A percentile compares a stretch with the other conserved stretches of the same genome.
phyloP scores from a whole-genome alignment of 2,797 vertebrate species.

The Siniperca obscura region DNA sequence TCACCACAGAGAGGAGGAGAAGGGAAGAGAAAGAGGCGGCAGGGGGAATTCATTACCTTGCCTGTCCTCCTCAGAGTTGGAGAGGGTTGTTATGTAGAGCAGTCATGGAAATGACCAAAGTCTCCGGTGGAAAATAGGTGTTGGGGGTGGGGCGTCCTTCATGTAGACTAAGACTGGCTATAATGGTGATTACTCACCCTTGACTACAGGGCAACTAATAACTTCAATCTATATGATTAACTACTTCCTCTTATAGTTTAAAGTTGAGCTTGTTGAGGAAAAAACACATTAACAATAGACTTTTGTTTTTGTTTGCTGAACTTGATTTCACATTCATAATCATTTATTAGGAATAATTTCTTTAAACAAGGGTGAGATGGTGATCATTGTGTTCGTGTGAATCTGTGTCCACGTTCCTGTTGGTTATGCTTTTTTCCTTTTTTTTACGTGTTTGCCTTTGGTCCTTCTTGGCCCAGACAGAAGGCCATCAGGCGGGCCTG shows the following conservation, averaged over 20 bases:
- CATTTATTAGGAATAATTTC: not conserved
- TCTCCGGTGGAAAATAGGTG: conserved; percentile 71
- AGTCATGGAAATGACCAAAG: conserved; percentile 78
- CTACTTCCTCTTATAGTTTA: conserved; percentile 51
- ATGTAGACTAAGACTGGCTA: conserved; percentile 49
- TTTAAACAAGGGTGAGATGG: not conserved
- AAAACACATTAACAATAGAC: conserved; percentile 10
- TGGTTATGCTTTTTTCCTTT: conserved; percentile 19
- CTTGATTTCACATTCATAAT: conserved; percentile 8
- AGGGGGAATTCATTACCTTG: conserved; percentile 81
- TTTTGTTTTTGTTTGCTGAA: conserved; percentile 24
- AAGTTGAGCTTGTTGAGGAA: conserved; percentile 15
- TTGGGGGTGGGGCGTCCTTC: conserved; percentile 34
- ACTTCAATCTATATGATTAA: conserved; percentile 62
- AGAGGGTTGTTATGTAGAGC: conserved; percentile 73
- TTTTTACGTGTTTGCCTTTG: conserved; percentile 58
- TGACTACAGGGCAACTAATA: conserved; percentile 53
- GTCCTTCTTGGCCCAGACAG: conserved; percentile 64
- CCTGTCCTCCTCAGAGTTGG: conserved; percentile 75
- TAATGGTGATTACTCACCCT: conserved; percentile 70
- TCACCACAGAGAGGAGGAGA: conserved; percentile 70
- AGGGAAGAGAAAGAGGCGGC: conserved; percentile 75
- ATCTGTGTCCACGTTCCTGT: conserved; percentile 24
- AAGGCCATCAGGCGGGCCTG: conserved; percentile 68
- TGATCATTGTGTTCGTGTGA: not conserved